A percentile compares a stretch with the other conserved stretches of the same genome.
Evolutionary conservation across 1,140 invertebrate species (phyloP).

Genomic region (Drosophila pachea): DNA sequence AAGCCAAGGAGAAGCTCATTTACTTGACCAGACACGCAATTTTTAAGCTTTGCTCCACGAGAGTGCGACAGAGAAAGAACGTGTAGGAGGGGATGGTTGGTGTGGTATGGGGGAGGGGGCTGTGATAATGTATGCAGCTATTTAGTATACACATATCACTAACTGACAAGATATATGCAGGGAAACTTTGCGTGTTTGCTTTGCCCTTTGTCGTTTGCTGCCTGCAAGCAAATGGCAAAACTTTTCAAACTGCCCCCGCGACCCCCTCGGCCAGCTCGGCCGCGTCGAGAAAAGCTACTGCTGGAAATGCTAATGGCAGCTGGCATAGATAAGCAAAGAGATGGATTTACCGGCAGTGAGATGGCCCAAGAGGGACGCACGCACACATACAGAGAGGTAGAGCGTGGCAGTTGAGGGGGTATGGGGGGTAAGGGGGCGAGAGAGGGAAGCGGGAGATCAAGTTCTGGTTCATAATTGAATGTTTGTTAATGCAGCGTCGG

Average conservation of each 20-base stretch:
- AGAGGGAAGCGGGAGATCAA: background rate
- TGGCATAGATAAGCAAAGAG: conserved; percentile 26
- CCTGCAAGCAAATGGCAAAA: conserved; percentile 68
- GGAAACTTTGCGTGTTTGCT: conserved; percentile 59
- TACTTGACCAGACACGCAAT: conserved; percentile 57
- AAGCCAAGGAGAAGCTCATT: conserved; percentile 65
- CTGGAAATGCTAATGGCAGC: conserved; percentile 66
- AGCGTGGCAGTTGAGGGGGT: background rate
- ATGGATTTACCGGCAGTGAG: background rate
- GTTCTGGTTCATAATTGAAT: conserved; percentile 64
- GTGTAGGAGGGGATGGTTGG: no score
- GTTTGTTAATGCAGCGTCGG: conserved; percentile 57
- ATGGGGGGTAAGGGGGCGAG: no score
- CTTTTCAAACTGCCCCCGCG: conserved; percentile 29
- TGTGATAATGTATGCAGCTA: conserved; percentile 60
- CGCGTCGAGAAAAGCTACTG: no score
- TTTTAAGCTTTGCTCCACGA: conserved; percentile 20
- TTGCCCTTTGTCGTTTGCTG: conserved; percentile 62
- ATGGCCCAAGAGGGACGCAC: background rate
- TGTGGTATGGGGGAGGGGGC: background rate
- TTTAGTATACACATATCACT: conserved; percentile 47
- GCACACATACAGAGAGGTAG: background rate
- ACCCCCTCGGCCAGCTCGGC: no score
- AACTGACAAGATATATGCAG: conserved; percentile 54
- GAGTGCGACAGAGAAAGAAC: background rate